Base-by-base conservation (phyloP, 2,888 invertebrate species). In the Parochlus steinenii region DNA sequence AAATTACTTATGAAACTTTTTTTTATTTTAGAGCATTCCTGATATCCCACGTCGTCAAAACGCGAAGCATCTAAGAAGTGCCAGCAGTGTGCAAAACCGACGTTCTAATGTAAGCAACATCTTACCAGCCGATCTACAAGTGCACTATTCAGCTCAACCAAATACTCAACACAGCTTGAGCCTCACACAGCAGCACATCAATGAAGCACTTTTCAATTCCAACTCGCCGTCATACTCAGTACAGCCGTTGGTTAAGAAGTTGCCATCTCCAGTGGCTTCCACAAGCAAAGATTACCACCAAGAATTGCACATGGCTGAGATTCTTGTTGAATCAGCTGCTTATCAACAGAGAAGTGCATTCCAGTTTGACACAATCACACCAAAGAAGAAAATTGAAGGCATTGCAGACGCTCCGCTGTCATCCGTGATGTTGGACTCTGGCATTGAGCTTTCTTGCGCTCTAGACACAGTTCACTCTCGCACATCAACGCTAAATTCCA, bases 351-450 rank as follows among this genome's bases (percentile, higher is more conserved):
- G 54, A 43, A 57, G 52, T 48, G 56, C 52, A 41, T 58, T 58
- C 42, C 57, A 58, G 46, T 58, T 58, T 40, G 58, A 58, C 48
- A 56, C 58, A 40, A 47, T 58, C n/a, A 57, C 58, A 48, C 56
- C 57, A 43, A 56, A 55, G 30, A 33, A 33, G 11, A 29, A 29
- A 11, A 14, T 28, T n/a, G 17, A 27, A 29, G 37, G 31, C 27
- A 26, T 22, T 11, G 12, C 31, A 17, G 37, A 37, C 14, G 31
- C 37, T 7, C 37, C 36, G 12, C 28, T 36, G 12, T 36, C 36
- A 16, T 36, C 36, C 5, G 36, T 30, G 4, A 40, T 40, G 40
- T 24, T 38, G 4, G 40, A 40, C 17, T 40, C 40, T 24, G 40
- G 41, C 16, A 39, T 41, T 19, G 41, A 36, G 18, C n/a, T 36